phyloP scores from a whole-genome alignment of 2,113 vertebrate genomes.

The Myiopsitta monachus region DNA sequence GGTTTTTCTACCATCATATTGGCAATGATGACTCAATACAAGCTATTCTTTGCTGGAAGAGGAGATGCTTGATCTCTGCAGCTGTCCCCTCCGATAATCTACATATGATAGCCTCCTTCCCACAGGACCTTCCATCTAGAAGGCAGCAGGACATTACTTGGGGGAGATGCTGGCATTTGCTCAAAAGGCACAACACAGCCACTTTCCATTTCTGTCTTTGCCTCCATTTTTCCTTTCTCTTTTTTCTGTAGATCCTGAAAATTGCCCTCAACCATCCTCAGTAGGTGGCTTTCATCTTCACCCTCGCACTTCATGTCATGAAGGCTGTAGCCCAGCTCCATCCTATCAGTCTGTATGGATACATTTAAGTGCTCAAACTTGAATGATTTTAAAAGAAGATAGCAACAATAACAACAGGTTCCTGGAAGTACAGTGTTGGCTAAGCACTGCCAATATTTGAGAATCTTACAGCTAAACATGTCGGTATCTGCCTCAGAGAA shows the following conservation, averaged over 20 bases:
- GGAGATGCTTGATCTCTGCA: not conserved
- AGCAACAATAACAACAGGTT: not conserved
- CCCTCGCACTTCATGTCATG: not conserved
- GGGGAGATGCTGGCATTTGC: not conserved
- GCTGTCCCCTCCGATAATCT: not conserved
- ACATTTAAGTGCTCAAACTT: not conserved
- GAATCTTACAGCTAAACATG: not conserved
- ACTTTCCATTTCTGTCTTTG: not conserved
- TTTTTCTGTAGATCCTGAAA: not conserved
- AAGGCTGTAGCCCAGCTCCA: not conserved
- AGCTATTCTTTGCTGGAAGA: not conserved
- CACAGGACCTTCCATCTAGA: not conserved
- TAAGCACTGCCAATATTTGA: not conserved
- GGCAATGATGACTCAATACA: not conserved
- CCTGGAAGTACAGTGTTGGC: not conserved
- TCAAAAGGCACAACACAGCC: not conserved
- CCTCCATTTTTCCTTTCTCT: not conserved
- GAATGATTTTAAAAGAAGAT: not conserved
- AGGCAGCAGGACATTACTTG: not conserved
- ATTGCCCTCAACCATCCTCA: not conserved
- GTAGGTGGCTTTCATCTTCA: not conserved
- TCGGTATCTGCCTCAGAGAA: constrained; percentile 1
- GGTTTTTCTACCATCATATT: not conserved
- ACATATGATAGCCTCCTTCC: not conserved
- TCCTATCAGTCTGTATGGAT: not conserved